A percentile compares a stretch with the other conserved stretches of the same genome.
Conservation (phyloP, 2,113 vertebrate species). For the Zapus hudsonius region DNA sequence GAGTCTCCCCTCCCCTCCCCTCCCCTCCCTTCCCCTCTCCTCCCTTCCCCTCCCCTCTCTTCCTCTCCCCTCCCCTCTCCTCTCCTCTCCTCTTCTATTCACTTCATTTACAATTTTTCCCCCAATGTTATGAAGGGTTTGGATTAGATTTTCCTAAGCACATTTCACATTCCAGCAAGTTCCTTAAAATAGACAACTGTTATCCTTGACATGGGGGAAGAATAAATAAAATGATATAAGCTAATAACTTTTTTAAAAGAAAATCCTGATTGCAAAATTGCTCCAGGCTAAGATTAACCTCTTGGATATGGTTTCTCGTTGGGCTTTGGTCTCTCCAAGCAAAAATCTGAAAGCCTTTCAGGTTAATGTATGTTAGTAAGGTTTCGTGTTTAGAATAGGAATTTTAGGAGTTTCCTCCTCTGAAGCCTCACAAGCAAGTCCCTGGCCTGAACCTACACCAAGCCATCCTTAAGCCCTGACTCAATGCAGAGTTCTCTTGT, state of each 20-base stretch:
- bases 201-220: neutral
- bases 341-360: slow-evolving; percentile 45
- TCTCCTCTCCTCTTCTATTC: no score
- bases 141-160: slow-evolving; percentile 4
- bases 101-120: neutral
- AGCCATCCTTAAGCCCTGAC: neutral
- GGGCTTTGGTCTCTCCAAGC: neutral
- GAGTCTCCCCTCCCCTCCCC: no score
- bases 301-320: slow-evolving; percentile 15
- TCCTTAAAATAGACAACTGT: neutral
- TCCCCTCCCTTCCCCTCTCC: no score
- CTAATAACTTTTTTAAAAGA: slow-evolving; percentile 15
- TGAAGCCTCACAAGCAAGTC: neutral
- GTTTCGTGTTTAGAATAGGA: slow-evolving; percentile 33
- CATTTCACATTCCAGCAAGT: slow-evolving; percentile 9
- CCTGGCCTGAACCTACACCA: neutral
- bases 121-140: neutral
- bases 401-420: slow-evolving; percentile 43
- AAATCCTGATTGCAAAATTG: neutral
- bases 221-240: slow-evolving; percentile 37
- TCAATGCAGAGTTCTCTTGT: neutral
- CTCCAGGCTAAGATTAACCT: slow-evolving; percentile 45
- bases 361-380: slow-evolving; percentile 39
- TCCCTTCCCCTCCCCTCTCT: no score
- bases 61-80: no score